A percentile compares a stretch with the other conserved stretches of the same genome.
Conservation (phyloP, 1,140 invertebrate genomes). For the Gonioctena quinquepunctata region DNA sequence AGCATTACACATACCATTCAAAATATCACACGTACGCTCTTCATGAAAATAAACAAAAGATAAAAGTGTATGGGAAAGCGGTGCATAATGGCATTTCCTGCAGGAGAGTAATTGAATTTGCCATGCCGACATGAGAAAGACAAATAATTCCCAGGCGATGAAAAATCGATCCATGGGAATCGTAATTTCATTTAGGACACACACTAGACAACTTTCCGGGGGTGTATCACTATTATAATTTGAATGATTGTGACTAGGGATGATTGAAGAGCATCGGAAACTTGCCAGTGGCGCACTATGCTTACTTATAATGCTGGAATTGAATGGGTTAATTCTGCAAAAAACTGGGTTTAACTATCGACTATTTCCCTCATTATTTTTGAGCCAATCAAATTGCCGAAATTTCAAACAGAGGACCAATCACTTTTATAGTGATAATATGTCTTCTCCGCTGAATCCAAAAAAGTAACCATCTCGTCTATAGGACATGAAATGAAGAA, state of each 20-base stretch:
- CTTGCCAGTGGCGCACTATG: not conserved
- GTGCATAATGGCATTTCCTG: slow-evolving; percentile 18
- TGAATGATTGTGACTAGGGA: not conserved
- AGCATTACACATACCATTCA: not conserved
- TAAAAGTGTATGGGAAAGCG: not conserved
- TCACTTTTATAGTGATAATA: not conserved
- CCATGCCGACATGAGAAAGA: slow-evolving; percentile 20
- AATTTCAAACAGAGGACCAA: too few relatives aligned
- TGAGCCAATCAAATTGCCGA: too few relatives aligned
- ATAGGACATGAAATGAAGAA: too few relatives aligned
- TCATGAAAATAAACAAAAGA: not conserved
- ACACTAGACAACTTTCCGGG: slow-evolving; percentile 3
- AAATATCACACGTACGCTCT: not conserved
- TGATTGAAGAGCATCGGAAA: not conserved
- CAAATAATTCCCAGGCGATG: slow-evolving; percentile 26
- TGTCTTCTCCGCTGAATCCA: too few relatives aligned
- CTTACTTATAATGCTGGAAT: not conserved
- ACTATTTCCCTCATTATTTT: too few relatives aligned
- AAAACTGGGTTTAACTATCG: not conserved
- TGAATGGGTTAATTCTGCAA: too few relatives aligned
- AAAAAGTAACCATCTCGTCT: too few relatives aligned
- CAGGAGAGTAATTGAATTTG: slow-evolving; percentile 22
- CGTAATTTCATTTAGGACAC: slow-evolving; percentile 18
- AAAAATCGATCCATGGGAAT: slow-evolving; percentile 21
- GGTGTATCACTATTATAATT: slow-evolving; percentile 37